A percentile compares a stretch with the other conserved stretches of the same genome.
Evolutionary conservation across 2,888 invertebrate genomes (phyloP).

Genomic region (Tineola bisselliella): DNA sequence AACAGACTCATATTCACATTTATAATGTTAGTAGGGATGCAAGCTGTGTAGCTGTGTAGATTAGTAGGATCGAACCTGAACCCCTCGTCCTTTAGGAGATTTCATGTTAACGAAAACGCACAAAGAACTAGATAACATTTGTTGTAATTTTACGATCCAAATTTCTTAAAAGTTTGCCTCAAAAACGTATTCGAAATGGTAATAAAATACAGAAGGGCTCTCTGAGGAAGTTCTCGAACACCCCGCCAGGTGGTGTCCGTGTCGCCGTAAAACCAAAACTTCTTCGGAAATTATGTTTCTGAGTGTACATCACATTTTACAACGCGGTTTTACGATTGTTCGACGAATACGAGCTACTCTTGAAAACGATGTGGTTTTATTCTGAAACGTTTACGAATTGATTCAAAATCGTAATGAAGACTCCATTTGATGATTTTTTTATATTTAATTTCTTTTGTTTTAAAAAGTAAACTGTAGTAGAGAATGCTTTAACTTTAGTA

Average conservation of each 20-base stretch:
- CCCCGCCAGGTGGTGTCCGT: constrained; percentile 22
- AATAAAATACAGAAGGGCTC: constrained; percentile 14
- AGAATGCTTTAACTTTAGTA: no score
- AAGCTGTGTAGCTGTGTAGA: no score
- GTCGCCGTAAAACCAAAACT: constrained; percentile 17
- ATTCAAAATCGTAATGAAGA: no score
- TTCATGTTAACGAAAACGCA: neutral
- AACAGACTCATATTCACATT: no score
- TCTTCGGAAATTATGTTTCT: constrained; percentile 5
- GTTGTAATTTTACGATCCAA: constrained; percentile 1
- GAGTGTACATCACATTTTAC: constrained; percentile 8
- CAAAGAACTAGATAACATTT: neutral
- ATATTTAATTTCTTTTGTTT: no score
- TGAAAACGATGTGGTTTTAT: neutral
- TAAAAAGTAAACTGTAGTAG: no score
- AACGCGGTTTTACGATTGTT: constrained; percentile 9
- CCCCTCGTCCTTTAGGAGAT: neutral
- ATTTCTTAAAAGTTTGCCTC: constrained; percentile 5
- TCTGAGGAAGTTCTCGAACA: constrained; percentile 15
- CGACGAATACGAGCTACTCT: neutral
- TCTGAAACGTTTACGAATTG: neutral
- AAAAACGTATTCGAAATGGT: neutral
- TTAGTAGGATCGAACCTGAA: no score
- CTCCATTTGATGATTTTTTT: no score
- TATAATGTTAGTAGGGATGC: no score